Base-by-base conservation (phyloP, 2,797 vertebrate species). In the Microcaecilia unicolor region DNA sequence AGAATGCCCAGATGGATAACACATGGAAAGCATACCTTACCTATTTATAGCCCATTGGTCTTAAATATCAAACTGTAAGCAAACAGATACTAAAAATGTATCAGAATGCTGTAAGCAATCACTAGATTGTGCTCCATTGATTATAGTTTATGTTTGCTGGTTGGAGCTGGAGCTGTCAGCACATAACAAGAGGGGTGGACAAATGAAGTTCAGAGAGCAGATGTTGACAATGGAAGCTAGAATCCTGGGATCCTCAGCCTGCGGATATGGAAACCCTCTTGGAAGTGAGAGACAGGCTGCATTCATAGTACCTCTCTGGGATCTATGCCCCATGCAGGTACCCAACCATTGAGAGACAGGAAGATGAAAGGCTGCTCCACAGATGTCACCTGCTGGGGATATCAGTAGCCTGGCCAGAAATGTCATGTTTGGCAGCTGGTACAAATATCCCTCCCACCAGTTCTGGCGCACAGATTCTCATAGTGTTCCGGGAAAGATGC, bases 371-470 rank as follows among this genome's bases (percentile, higher is more conserved):
- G 82, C 88, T 83, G 77, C 71, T 78, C 70, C 84, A 83, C 89
- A 90, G 87, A 88, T 88, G 86, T 90, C 89, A 83, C 88, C 88
- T 86, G 86, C 87, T 81, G 89, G 64, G 89, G 87, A 83, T n/a
- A 83, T 84, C 84, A 84, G 78, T 76, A 81, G 83, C 83, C 82
- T 74, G 85, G 90, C 86, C 87, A 89, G 88, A 84, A 90, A 88
- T 88, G 85, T 88, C 88, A 83, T 86, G 83, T 87, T 87, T 89
- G 90, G 87, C 90, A 92, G 86, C 85, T 89, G 87, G 77, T 67
- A 68, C 52, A 68, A 65, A 51, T n/a, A 75, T 61, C 82, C 81
- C 75, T 87, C 84, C 81, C 76, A 84, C 82, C 67, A 84, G 78
- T 83, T 77, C 81, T 83, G 88, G 90, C 67, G 64, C 71, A 67